Evolutionary conservation across 2,113 vertebrate species (phyloP).

Genomic region (Sus scrofa): T2T-Sscrofa CM000824.6:219228501-219229000

Average conservation of each 20-base stretch:
- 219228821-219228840: neutral
- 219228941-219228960: neutral
- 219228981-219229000: neutral
- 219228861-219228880: neutral
- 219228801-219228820: neutral
- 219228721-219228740: neutral
- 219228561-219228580: neutral
- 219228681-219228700: neutral
- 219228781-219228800: neutral
- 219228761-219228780: neutral
- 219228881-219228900: neutral
- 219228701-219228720: neutral
- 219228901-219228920: neutral
- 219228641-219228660: neutral
- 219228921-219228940: neutral
- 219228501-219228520: neutral
- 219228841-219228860: neutral
- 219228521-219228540: neutral
- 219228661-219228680: neutral
- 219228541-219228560: neutral
- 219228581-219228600: neutral
- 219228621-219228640: neutral
- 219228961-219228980: neutral
- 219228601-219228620: neutral
- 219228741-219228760: neutral